Conservation (phyloP, 1,140 invertebrate genomes). For the Bombus huntii region DNA sequence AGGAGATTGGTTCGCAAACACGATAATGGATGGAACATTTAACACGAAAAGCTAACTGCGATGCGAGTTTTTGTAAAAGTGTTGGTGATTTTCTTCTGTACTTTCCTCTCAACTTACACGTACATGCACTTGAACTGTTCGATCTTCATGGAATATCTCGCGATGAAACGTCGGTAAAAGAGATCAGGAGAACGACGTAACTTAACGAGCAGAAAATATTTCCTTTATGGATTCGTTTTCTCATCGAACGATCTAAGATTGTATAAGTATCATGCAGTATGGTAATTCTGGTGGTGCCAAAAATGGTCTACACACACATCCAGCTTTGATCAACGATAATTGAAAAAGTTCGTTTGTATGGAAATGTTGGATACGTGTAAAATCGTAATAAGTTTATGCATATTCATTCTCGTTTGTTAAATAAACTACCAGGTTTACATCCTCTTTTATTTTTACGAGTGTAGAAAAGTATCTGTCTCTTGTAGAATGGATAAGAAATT, state of each 20-base stretch:
- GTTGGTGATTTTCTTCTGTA: neutral
- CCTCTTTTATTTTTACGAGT: neutral
- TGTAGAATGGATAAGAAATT: neutral
- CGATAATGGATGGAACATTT: neutral
- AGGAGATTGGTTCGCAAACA: too few species aligned
- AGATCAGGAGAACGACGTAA: neutral
- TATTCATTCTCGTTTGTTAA: neutral
- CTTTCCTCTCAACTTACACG: neutral
- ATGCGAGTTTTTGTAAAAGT: neutral
- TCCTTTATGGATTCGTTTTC: neutral
- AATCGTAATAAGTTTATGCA: neutral
- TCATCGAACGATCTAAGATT: neutral
- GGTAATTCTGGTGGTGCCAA: slow-evolving; percentile 5
- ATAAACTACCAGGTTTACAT: neutral
- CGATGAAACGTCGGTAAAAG: neutral
- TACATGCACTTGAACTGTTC: neutral
- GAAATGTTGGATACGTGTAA: neutral
- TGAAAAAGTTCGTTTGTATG: neutral
- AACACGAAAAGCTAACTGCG: slow-evolving; percentile 13
- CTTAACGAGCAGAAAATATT: neutral
- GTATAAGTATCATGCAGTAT: slow-evolving; percentile 24
- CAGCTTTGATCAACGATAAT: slow-evolving; percentile 56
- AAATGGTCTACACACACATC: slow-evolving; percentile 38
- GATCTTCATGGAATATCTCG: neutral
- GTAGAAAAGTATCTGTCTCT: too few species aligned